phyloP scores from a whole-genome alignment of 1,140 invertebrate species.

The Choristoneura fumiferana region DNA sequence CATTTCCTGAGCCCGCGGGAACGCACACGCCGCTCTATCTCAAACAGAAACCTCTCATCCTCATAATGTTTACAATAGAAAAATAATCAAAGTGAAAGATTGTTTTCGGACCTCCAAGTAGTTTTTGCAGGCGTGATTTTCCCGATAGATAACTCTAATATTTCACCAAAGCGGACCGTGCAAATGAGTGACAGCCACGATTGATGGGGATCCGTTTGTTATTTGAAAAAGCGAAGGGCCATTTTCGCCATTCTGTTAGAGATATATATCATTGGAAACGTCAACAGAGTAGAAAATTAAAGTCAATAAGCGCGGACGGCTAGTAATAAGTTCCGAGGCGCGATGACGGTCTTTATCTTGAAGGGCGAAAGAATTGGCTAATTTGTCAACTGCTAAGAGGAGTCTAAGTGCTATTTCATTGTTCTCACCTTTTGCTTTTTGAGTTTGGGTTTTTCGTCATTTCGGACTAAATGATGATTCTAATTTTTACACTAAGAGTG shows the following conservation, averaged over 20 bases:
- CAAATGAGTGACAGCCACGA: conserved; percentile 69
- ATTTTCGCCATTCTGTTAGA: conserved; percentile 58
- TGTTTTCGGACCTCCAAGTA: conserved; percentile 63
- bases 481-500: no score
- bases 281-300: conserved; percentile 74
- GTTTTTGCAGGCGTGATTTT: conserved; percentile 66
- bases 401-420: conserved; percentile 56
- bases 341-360: conserved; percentile 50
- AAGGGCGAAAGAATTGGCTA: conserved; percentile 50
- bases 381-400: conserved; percentile 58
- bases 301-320: conserved; percentile 57
- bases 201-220: conserved; percentile 67
- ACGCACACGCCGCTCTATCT: no score
- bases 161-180: conserved; percentile 61
- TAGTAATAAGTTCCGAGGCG: conserved; percentile 50
- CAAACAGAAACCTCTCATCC: conserved; percentile 48
- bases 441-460: no score
- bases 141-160: conserved; percentile 72
- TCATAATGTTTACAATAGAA: conserved; percentile 73
- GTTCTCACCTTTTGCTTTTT: conserved; percentile 30
- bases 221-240: conserved; percentile 73
- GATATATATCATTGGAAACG: conserved; percentile 72
- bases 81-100: conserved; percentile 76
- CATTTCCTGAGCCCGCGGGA: no score
- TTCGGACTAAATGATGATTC: no score